Evolutionary conservation across 2,113 vertebrate species (phyloP), one percentile per base, ranked within the genome.

Genomic region (Ctenomys sociabilis): DNA sequence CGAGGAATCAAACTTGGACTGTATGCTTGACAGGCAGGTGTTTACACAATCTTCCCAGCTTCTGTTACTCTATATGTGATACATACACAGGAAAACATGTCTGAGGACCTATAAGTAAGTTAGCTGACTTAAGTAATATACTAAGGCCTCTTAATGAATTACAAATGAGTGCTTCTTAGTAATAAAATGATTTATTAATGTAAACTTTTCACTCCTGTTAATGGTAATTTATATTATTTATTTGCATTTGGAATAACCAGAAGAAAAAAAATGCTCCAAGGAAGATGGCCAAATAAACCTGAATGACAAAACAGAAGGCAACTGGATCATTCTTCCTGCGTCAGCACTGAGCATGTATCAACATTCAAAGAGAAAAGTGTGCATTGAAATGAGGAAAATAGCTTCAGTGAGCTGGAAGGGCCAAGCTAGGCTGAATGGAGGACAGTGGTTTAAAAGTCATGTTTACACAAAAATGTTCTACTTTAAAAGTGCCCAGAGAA

Each of bases 261-360:
- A 52, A 72, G 37, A 92, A 88, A 88, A 52, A 93, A 85, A 68
- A n/a, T 68, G 4, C 68, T 35, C 35, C 81, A 83, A 95, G 84
- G 80, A 96, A 96, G 26, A 61, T 6, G 90, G 63, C 40, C 73
- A 85, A 85, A 85, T 37, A 78, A 95, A 87, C 24, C 37, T 30
- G 61, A 90, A 82, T 45, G 49, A n/a, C 43, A 94, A 37, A 95
- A 90, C 32, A 87, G 52, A 80, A 92, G 57, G 68, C 87, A 91
- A 90, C 32, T 68, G 85, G 82, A 40, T 77, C 11, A 89, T 22
- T 64, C 83, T 68, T 61, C 45, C 66, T 54, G 32, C 87, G 68
- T 85, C 84, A 87, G 54, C 43, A 85, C 6, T 86, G 82, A 73
- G 85, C 84, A 59, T 70, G 35, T 81, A 82, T 37, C 37, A 75